A percentile compares a stretch with the other conserved stretches of the same genome.
Evolutionary conservation across 2,888 invertebrate species (phyloP).

Genomic region (Scaptomyza reducta): DNA sequence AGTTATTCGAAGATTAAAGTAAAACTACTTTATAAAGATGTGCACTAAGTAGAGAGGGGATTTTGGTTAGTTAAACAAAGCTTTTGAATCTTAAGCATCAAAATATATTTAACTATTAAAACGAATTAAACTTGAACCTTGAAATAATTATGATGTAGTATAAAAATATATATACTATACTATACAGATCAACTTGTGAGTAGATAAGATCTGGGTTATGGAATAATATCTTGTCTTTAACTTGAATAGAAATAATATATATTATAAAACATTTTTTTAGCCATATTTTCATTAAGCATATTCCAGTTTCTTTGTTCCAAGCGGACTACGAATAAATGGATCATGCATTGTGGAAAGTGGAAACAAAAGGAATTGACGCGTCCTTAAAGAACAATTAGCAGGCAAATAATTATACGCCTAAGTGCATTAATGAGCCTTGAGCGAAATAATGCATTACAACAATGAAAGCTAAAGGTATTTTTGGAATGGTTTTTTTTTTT

Average conservation of each 20-base stretch:
- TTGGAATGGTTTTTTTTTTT: conserved; percentile 7
- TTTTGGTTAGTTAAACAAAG: too few species aligned
- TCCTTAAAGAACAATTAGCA: conserved; percentile 14
- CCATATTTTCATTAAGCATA: too few species aligned
- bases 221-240: too few species aligned
- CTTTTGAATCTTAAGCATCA: neutral
- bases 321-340: neutral
- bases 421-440: neutral
- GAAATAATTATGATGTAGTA: too few species aligned
- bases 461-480: neutral
- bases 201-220: too few species aligned
- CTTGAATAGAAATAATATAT: neutral
- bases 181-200: too few species aligned
- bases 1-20: neutral
- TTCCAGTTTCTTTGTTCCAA: too few species aligned
- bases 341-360: conserved; percentile 35
- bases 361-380: conserved; percentile 17
- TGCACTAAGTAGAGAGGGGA: neutral
- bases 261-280: too few species aligned
- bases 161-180: too few species aligned
- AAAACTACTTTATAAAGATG: neutral
- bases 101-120: neutral
- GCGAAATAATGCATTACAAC: conserved; percentile 32
- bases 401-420: conserved; percentile 6
- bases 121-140: neutral